Evolutionary conservation across 2,888 invertebrate species (phyloP), one percentile per base, ranked within the genome.

Genomic region (Agrochola lychnidis): DNA sequence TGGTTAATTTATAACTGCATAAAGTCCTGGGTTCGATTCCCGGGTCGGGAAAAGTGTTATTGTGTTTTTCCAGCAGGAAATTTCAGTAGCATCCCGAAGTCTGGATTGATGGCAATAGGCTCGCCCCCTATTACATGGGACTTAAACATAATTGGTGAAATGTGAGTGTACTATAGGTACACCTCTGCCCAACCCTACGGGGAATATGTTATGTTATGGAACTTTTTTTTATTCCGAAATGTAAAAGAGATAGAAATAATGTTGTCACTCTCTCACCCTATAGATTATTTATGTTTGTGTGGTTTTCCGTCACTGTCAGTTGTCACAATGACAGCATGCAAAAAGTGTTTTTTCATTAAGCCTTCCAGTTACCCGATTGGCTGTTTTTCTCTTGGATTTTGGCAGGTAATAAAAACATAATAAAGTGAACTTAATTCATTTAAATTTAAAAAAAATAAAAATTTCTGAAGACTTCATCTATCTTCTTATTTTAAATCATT

Each of bases 251-350:
- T 30, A 42, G 30, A 25, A 51, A 66, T 75, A 75, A 22, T 45
- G 42, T 78, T 70, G 77, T 80, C 81, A 81, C 83, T 1, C 75
- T 74, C 75, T 64, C 71, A 63, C 61, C 62, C 75, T 78, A 81
- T 80, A 77, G 74, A 68, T 81, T 68, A 71, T 75, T 68, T 75
- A 78, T 76, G 80, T 83, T 79, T 85, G 78, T 87, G 79, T 83
- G 78, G 70, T 85, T 79, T 81, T 79, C 64, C 82, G 73, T 85
- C 72, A 79, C 69, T 66, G 76, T 68, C 72, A 67, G 25, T 42
- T 83, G 75, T 78, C 75, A 72, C 22, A 62, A 62, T 73, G 86
- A 70, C 73, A 77, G 87, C 85, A 82, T 87, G 87, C 66, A 48
- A 61, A 69, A 42, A 53, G 56, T 69, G 71, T 87, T 76, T 66